Evolutionary conservation across 37 sponge, comb jelly and placozoan species (phyloP).

Genomic region (Mnemiopsis leidyi): DNA sequence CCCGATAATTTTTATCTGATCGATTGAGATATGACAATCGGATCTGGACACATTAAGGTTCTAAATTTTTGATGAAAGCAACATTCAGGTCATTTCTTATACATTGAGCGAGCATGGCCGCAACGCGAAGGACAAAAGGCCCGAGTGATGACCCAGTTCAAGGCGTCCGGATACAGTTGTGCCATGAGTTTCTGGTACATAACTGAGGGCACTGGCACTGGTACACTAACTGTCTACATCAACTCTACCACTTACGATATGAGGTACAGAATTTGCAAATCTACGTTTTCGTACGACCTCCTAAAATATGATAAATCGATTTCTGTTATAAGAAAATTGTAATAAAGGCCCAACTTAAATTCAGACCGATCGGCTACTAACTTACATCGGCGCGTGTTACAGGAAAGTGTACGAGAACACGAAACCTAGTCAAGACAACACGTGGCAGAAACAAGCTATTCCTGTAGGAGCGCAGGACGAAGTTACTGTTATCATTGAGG

Average conservation of each 20-base stretch:
- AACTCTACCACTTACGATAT: slow-evolving; percentile 65
- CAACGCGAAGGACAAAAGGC: background rate
- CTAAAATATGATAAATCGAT: too few relatives aligned
- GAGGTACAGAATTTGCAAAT: background rate
- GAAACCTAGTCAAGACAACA: slow-evolving; percentile 26
- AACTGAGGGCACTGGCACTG: slow-evolving; percentile 19
- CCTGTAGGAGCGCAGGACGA: slow-evolving; percentile 27
- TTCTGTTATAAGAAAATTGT: too few relatives aligned
- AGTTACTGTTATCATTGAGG: background rate
- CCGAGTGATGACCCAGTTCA: background rate
- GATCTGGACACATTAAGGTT: too few relatives aligned
- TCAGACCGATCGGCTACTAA: too few relatives aligned
- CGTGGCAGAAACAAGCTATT: slow-evolving; percentile 40
- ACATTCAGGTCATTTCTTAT: slow-evolving; percentile 58
- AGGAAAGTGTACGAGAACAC: slow-evolving; percentile 17
- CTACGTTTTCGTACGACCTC: too few relatives aligned
- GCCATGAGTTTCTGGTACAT: slow-evolving; percentile 63
- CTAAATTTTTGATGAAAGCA: too few relatives aligned
- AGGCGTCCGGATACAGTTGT: slow-evolving; percentile 8
- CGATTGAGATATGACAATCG: too few relatives aligned
- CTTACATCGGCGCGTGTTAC: background rate
- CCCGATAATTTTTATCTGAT: too few relatives aligned
- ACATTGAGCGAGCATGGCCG: background rate
- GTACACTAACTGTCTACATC: slow-evolving; percentile 52
- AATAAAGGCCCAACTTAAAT: too few relatives aligned